Conservation (phyloP, 2,888 invertebrate species). For the Pandemis cinnamomeana region DNA sequence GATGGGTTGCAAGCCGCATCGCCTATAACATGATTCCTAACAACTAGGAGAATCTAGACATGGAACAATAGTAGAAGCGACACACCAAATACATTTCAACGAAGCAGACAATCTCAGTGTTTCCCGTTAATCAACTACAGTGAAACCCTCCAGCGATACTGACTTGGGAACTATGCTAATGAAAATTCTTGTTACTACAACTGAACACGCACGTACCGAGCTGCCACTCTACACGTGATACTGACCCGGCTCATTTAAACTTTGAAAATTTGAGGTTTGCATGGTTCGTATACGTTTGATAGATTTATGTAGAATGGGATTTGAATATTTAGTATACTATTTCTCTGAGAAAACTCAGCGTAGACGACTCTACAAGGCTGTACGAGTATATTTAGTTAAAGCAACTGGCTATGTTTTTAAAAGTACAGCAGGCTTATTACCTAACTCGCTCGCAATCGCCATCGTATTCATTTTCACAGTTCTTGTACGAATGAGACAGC, state of each 20-base stretch:
- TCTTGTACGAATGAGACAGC: no score
- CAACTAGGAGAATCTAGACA: not conserved
- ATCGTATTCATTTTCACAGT: no score
- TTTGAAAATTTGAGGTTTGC: slow-evolving; percentile 4
- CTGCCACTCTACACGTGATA: slow-evolving; percentile 18
- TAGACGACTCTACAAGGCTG: no score
- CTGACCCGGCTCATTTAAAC: slow-evolving; percentile 6
- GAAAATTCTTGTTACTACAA: slow-evolving; percentile 38
- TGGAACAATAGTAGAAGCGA: not conserved
- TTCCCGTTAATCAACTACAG: slow-evolving; percentile 5
- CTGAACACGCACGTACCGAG: slow-evolving; percentile 4
- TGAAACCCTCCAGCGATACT: slow-evolving; percentile 18
- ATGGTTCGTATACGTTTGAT: not conserved
- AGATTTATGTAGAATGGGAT: no score
- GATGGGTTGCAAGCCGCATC: no score
- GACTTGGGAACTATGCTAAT: slow-evolving; percentile 35
- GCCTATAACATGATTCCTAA: no score
- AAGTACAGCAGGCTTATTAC: no score
- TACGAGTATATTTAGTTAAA: no score
- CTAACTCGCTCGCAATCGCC: no score
- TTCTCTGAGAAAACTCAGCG: no score
- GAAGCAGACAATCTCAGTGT: not conserved
- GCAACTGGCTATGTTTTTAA: no score
- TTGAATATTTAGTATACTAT: no score
- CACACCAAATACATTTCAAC: not conserved